Base-by-base conservation (phyloP, 2,888 invertebrate genomes). In the Andrena haemorrhoa region DNA sequence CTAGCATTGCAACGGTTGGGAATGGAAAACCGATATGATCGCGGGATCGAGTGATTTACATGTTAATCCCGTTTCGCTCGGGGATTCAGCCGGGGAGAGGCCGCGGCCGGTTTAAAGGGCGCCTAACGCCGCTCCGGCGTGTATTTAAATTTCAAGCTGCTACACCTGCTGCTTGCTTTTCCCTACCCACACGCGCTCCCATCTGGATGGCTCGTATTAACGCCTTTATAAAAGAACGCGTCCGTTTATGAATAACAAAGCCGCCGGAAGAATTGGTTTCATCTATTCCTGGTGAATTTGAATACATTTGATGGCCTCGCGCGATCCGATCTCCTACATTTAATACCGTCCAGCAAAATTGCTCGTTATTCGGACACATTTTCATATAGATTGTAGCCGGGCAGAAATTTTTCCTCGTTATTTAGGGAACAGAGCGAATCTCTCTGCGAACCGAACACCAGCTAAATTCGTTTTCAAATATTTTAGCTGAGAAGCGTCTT, bases 221-320 rank as follows among this genome's bases (percentile, higher is more conserved):
- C 69, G 63, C 61, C 75, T 69, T 60, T 53, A 49, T 41, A 63
- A 75, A 29, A 75, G 61, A 33, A 56, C 31, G 29, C 33, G 41
- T 20, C 60, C 35, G 56, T 64, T 73, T 73, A 53, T 56, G 73
- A 73, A 65, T 65, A 53, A 72, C 61, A 63, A 72, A 51, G 58
- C 41, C 8, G 16, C 35, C 29, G n/a, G 31, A 41, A 47, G 58
- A 41, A 58, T 60, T 41, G 58, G 16, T 33, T 68, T 53, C 53
- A 53, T 68, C 53, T 56, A 56, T 16, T 20, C 51, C 71, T 3
- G 47, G 8, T 10, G 31, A 58, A 51, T 51, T 49, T 60, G 23
- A 72, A 72, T 72, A 33, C 33, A 20, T 72, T 72, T 51, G 8
- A 47, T 51, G 12, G 33, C 47, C 29, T 1, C 49, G 12, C 49